These are phyloP conservation scores for Drosophila setifemur DNA, from an alignment of 1,140 invertebrate genomes.

Conservation along the genomic window DNA sequence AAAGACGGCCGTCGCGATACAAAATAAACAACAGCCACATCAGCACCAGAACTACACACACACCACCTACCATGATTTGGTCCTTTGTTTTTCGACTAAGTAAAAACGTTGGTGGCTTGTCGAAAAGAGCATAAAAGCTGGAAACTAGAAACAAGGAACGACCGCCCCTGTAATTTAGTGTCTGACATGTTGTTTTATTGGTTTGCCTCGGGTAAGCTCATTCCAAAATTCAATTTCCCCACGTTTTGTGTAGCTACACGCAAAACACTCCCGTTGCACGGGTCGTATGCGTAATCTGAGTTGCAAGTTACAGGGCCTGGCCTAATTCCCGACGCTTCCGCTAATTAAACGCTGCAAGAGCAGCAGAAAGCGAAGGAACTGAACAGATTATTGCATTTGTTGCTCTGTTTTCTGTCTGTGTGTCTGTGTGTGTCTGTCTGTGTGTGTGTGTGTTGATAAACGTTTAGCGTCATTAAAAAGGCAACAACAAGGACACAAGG, in stretches of 20 bases:
- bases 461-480: conserved; percentile 72
- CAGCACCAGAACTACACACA: conserved; percentile 19
- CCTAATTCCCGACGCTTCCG: conserved; percentile 63
- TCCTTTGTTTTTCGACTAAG: conserved; percentile 38
- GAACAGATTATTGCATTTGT: conserved; percentile 66
- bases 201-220: conserved; percentile 15
- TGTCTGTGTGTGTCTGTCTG: conserved; percentile 10
- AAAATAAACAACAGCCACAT: conserved; percentile 37
- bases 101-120: conserved; percentile 61
- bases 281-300: conserved; percentile 41
- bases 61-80: conserved; percentile 12
- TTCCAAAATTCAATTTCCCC: conserved; percentile 23
- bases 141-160: conserved; percentile 3
- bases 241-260: conserved; percentile 3
- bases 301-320: conserved; percentile 7
- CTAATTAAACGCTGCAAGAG: conserved; percentile 58
- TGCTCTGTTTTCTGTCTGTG: conserved; percentile 4
- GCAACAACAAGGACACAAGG: conserved; percentile 36
- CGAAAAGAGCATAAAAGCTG: conserved; percentile 26
- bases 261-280: neutral
- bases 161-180: conserved; percentile 45
- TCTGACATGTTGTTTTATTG: conserved; percentile 47
- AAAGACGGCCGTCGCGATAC: conserved; percentile 44
- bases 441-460: conserved; percentile 67
- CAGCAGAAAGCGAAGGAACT: conserved; percentile 24